Base-by-base conservation (phyloP, 64 coral and sea anemone species). In the Exaiptasia diaphana region DNA sequence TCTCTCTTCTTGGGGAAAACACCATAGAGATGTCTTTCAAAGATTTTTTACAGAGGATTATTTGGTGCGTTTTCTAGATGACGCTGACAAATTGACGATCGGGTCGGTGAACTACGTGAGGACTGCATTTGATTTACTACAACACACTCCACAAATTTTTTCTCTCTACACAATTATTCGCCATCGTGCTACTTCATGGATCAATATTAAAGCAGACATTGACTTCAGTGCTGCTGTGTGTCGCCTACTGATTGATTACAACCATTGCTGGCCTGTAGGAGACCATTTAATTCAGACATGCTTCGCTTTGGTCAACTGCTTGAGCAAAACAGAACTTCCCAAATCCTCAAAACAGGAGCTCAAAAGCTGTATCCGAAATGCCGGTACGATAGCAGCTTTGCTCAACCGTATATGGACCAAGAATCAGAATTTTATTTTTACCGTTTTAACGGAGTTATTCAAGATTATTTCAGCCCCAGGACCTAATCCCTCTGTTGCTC, bases 231-330 rank as follows among this genome's bases (percentile, higher is more conserved):
- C 91, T 35, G 79, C 86, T 71, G 91, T 95, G 30, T 88, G 72
- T 29, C 86, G 91, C 8, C 86, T 95, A 36, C 44, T 95, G 22
- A 95, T 95, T 60, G 86, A 95, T 25, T 90, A 89, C 53, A 71
- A 38, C 46, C 91, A 95, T 15, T 95, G 91, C 48, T 95, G 91
- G 91, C 91, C 91, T 1, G 91, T 95, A 54, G 91, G 91, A 1
- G 86, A 94, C 41, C 81, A 89, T 85, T 78, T 94, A 50, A 48
- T 85, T 1, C 86, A 95, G 21, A 77, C 79, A 22, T 79, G 76
- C 35, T 38, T 71, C 33, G 36, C 72, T 55, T 42, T 95, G 31
- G 70, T 89, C 36, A 46, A 74, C 41, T 54, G 72, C 61, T 32
- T 95, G 2, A 89, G 86, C 36, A 89, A 80, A 84, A 85, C 91